phyloP scores from a whole-genome alignment of 64 coral and sea anemone species.

The Stichodactyla mertensii region DNA sequence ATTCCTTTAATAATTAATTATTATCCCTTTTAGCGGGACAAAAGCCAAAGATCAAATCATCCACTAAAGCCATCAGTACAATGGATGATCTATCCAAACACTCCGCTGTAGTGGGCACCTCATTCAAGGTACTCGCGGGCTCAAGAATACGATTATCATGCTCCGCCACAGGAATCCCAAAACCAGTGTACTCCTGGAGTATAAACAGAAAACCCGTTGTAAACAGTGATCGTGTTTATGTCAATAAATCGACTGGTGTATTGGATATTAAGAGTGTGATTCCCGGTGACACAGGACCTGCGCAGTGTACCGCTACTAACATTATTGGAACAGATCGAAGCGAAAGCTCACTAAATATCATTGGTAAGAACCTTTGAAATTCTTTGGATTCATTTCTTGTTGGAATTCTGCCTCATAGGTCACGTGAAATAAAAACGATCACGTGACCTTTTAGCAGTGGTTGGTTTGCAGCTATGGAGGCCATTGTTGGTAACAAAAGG shows the following conservation, averaged over 20 bases:
- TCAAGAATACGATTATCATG: slow-evolving; percentile 54
- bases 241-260: slow-evolving; percentile 45
- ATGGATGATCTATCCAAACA: background rate
- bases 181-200: slow-evolving; percentile 59
- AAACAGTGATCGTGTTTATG: slow-evolving; percentile 23
- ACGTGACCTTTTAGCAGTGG: too few relatives aligned
- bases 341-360: slow-evolving; percentile 53
- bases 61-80: background rate
- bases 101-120: background rate
- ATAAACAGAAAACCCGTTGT: background rate
- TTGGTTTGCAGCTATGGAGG: too few relatives aligned
- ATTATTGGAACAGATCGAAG: slow-evolving; percentile 57
- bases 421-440: too few relatives aligned
- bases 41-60: background rate
- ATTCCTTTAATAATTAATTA: background rate
- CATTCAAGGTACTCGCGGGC: background rate
- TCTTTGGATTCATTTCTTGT: background rate
- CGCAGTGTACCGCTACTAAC: slow-evolving; percentile 66
- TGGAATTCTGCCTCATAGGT: too few relatives aligned
- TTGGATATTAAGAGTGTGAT: slow-evolving; percentile 41
- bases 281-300: slow-evolving; percentile 31
- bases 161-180: slow-evolving; percentile 59
- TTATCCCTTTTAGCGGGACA: slow-evolving; percentile 2
- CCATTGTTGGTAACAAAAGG: too few relatives aligned
- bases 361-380: slow-evolving; percentile 35